Conservation (phyloP, 2,113 vertebrate species). For the Saguinus imperator region DNA sequence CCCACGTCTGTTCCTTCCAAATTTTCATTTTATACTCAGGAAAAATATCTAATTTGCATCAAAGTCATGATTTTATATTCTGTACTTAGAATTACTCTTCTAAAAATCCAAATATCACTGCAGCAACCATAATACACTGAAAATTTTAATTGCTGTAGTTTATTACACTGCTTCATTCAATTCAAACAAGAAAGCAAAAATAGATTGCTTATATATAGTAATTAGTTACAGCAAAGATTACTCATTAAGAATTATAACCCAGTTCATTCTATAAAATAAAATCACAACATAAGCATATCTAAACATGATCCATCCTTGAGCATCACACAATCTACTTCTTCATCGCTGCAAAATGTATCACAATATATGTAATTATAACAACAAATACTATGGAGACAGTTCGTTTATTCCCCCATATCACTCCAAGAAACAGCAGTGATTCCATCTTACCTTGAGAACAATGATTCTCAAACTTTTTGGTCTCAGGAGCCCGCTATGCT, state of each 20-base stretch:
- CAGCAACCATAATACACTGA: neutral
- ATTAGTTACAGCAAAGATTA: slow-evolving; percentile 28
- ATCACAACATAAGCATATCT: slow-evolving; percentile 21
- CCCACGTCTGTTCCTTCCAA: slow-evolving; percentile 69
- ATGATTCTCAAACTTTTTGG: neutral
- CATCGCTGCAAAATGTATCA: neutral
- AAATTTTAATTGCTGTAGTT: slow-evolving; percentile 19
- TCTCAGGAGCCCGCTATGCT: neutral
- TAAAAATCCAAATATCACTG: slow-evolving; percentile 28
- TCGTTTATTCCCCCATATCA: neutral
- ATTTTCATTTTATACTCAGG: slow-evolving; percentile 66
- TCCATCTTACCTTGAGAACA: neutral
- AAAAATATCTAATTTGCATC: slow-evolving; percentile 67
- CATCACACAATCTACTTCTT: neutral
- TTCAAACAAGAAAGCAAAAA: slow-evolving; percentile 51
- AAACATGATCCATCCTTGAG: neutral
- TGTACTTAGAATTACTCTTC: slow-evolving; percentile 38
- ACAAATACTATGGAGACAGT: neutral
- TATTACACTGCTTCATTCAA: neutral
- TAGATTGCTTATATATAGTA: neutral
- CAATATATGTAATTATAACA: neutral
- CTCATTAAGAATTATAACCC: neutral
- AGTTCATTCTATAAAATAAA: slow-evolving; percentile 43
- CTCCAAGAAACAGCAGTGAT: neutral
- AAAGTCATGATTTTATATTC: slow-evolving; percentile 58